Percentiles rank a stretch among this genome's conserved stretches.
Conservation (phyloP, 1,140 invertebrate species). For the Drosophila quadrilineata region DNA sequence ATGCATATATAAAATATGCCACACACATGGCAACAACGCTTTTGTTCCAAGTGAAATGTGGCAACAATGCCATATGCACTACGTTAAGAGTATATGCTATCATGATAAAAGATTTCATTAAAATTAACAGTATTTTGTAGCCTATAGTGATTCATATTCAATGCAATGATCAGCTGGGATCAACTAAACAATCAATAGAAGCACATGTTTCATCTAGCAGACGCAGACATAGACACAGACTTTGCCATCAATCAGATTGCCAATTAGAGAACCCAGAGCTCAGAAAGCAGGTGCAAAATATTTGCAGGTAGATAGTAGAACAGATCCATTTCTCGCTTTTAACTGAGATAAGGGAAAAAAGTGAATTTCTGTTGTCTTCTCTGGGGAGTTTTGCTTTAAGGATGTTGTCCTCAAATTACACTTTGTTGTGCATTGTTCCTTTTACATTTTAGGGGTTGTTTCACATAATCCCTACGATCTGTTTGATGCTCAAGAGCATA, state of each 20-base stretch:
- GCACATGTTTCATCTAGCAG: too few relatives aligned
- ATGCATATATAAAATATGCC: too few relatives aligned
- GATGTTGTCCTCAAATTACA: conserved; percentile 59
- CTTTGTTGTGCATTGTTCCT: background rate
- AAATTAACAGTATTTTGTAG: too few relatives aligned
- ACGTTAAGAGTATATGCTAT: background rate
- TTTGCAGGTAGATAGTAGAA: background rate
- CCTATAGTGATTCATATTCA: too few relatives aligned
- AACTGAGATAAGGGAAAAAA: background rate
- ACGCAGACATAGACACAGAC: too few relatives aligned
- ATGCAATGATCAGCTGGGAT: too few relatives aligned
- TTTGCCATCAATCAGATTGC: too few relatives aligned
- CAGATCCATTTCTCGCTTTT: background rate
- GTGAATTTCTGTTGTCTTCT: background rate
- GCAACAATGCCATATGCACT: conserved; percentile 14
- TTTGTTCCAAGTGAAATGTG: conserved; percentile 15
- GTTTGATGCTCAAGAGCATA: background rate
- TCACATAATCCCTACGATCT: background rate
- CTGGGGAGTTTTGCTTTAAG: background rate
- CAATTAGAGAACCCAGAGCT: too few relatives aligned
- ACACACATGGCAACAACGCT: conserved; percentile 13
- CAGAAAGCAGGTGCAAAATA: conserved; percentile 3
- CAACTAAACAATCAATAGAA: too few relatives aligned
- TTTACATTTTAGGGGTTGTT: conserved; percentile 7
- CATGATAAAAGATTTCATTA: background rate